Evolutionary conservation across 2,113 vertebrate species (phyloP).

Genomic region (Bettongia penicillata): DNA sequence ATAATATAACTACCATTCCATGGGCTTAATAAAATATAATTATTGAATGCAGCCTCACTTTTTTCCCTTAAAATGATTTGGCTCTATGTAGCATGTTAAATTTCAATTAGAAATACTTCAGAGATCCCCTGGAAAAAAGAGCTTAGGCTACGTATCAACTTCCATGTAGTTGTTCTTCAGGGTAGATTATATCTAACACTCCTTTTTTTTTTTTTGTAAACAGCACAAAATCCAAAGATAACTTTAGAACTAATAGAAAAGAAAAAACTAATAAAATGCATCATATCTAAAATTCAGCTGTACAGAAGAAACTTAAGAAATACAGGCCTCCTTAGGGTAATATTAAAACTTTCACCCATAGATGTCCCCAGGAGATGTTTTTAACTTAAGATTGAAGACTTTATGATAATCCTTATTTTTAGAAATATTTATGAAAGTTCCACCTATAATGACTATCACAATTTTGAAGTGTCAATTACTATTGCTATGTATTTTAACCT

Average conservation of each 20-base stretch:
- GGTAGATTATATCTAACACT: slow-evolving; percentile 22
- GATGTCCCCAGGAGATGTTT: slow-evolving; percentile 72
- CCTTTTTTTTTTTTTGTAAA: not conserved
- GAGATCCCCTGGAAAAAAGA: slow-evolving; percentile 35
- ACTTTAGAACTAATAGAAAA: slow-evolving; percentile 8
- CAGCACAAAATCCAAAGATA: not conserved
- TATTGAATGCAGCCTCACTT: not conserved
- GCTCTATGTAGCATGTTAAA: not conserved
- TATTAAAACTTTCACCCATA: slow-evolving; percentile 26
- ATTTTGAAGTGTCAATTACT: slow-evolving; percentile 36
- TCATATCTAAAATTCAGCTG: slow-evolving; percentile 14
- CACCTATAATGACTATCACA: slow-evolving; percentile 8
- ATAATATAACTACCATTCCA: slow-evolving; percentile 45
- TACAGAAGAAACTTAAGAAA: slow-evolving; percentile 21
- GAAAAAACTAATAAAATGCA: not conserved
- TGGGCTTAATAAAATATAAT: slow-evolving; percentile 27
- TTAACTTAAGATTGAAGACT: slow-evolving; percentile 56
- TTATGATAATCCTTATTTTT: slow-evolving; percentile 72
- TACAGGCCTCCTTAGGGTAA: slow-evolving; percentile 10
- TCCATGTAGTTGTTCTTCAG: slow-evolving; percentile 31
- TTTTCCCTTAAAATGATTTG: slow-evolving; percentile 1
- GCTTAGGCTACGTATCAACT: not conserved
- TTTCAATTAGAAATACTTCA: slow-evolving; percentile 60
- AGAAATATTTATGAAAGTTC: slow-evolving; percentile 28
- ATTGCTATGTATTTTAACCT: not conserved